Conservation (phyloP, 2,113 vertebrate genomes). For the Hemibates koningsi region DNA sequence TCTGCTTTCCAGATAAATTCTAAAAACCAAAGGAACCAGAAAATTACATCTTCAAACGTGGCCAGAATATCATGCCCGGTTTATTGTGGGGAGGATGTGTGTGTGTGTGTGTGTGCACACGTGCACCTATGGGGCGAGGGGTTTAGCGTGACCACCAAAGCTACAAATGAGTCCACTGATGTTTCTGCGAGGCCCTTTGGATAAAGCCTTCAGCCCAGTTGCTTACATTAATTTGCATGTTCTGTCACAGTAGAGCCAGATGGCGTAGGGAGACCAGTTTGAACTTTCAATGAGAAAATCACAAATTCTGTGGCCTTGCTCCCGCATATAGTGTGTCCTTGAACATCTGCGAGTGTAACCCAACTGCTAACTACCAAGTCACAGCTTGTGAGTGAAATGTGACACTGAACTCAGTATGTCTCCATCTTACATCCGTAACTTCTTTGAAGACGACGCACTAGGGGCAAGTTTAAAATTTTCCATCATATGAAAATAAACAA, state of each 20-base stretch:
- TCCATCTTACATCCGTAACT: not conserved
- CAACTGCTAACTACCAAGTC: not conserved
- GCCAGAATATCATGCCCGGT: not conserved
- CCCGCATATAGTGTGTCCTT: not conserved
- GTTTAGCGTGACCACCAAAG: not conserved
- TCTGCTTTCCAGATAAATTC: not conserved
- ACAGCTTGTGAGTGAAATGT: not conserved
- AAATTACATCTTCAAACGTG: slow-evolving; percentile 5
- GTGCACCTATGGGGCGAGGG: not conserved
- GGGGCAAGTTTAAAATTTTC: not conserved
- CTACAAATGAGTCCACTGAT: not conserved
- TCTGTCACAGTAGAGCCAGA: not conserved
- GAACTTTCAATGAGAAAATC: not conserved
- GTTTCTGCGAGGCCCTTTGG: not conserved
- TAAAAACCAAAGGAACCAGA: not conserved
- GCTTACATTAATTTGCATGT: not conserved
- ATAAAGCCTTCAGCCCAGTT: not conserved
- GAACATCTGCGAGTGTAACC: not conserved
- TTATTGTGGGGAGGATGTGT: not conserved
- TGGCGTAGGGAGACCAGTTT: not conserved
- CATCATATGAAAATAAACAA: not conserved
- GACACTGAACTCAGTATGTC: not conserved
- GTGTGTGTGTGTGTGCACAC: not conserved
- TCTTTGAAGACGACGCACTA: not conserved
- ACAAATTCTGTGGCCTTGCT: not conserved